A percentile compares a stretch with the other conserved stretches of the same genome.
Evolutionary conservation across 37 sponge, comb jelly and placozoan genomes (phyloP).

Genomic region (Diacarnus erythraeanus): DNA sequence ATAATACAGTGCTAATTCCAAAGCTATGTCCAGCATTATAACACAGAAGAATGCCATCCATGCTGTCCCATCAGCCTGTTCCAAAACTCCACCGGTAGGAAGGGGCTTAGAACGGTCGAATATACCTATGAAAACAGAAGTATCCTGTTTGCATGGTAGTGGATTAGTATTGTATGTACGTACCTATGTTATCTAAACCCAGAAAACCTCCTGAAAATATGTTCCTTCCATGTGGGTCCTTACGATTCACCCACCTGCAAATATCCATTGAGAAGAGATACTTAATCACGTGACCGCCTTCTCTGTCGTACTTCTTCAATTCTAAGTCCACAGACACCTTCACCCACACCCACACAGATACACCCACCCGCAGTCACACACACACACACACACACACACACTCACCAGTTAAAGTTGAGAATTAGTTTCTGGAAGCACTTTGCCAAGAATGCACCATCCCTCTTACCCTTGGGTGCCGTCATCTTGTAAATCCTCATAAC

Average conservation of each 20-base stretch:
- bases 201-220: slow-evolving; percentile 95
- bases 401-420: slow-evolving; percentile 96
- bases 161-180: neutral
- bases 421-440: slow-evolving; percentile 91
- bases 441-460: slow-evolving; percentile 83
- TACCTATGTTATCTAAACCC: slow-evolving; percentile 95
- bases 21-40: slow-evolving; percentile 89
- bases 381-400: slow-evolving; percentile 4
- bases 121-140: slow-evolving; percentile 39
- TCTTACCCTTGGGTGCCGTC: slow-evolving; percentile 73
- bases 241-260: slow-evolving; percentile 95
- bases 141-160: no score
- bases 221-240: slow-evolving; percentile 93
- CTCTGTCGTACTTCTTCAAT: neutral
- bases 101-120: slow-evolving; percentile 95
- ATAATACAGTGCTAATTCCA: slow-evolving; percentile 83
- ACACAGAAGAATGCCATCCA: slow-evolving; percentile 99
- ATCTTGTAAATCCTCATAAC: slow-evolving; percentile 93
- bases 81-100: slow-evolving; percentile 83
- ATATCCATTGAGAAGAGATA: no score
- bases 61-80: slow-evolving; percentile 98
- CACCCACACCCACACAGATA: neutral
- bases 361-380: neutral
- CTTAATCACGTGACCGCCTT: neutral
- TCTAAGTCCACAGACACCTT: neutral